These are phyloP conservation scores for Drosophila azteca DNA, from an alignment of 1,140 invertebrate genomes.

Conservation along the genomic window DNA sequence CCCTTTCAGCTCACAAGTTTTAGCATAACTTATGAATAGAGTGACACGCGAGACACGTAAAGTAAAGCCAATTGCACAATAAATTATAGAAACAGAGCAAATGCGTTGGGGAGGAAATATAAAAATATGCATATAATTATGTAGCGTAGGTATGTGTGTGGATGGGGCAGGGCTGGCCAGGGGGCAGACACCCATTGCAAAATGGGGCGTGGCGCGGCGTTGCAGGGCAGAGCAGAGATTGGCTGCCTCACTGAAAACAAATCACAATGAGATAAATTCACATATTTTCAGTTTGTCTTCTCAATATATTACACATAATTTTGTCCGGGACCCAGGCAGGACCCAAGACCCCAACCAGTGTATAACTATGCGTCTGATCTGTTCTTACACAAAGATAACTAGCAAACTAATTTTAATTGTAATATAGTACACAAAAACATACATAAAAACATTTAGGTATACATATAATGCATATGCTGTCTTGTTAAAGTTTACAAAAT, in stretches of 20 bases:
- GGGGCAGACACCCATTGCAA: constrained; percentile 39
- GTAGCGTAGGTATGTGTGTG: constrained; percentile 9
- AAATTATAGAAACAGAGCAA: constrained; percentile 41
- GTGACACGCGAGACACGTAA: too few species aligned
- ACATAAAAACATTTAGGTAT: constrained; percentile 34
- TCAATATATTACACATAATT: constrained; percentile 46
- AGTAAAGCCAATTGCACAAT: constrained; percentile 33
- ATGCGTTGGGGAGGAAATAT: constrained; percentile 45
- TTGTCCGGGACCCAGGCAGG: constrained; percentile 11
- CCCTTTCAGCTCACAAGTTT: constrained; percentile 28
- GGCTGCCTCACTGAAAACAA: constrained; percentile 44
- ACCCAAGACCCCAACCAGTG: constrained; percentile 26
- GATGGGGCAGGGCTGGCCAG: constrained; percentile 4
- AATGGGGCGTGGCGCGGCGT: constrained; percentile 16
- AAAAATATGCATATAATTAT: constrained; percentile 34
- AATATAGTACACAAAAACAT: constrained; percentile 43
- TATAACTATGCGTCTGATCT: constrained; percentile 41
- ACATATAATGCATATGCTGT: constrained; percentile 1
- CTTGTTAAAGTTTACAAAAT: constrained; percentile 62
- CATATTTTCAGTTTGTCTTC: constrained; percentile 40
- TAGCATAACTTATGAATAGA: constrained; percentile 27
- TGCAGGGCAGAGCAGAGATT: neutral
- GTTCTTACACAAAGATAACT: constrained; percentile 53
- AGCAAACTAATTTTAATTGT: constrained; percentile 62
- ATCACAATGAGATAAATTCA: constrained; percentile 61